Percentiles rank a stretch among this genome's conserved stretches.
Conservation (phyloP, 2,113 vertebrate species). For the Ovis canadensis region DNA sequence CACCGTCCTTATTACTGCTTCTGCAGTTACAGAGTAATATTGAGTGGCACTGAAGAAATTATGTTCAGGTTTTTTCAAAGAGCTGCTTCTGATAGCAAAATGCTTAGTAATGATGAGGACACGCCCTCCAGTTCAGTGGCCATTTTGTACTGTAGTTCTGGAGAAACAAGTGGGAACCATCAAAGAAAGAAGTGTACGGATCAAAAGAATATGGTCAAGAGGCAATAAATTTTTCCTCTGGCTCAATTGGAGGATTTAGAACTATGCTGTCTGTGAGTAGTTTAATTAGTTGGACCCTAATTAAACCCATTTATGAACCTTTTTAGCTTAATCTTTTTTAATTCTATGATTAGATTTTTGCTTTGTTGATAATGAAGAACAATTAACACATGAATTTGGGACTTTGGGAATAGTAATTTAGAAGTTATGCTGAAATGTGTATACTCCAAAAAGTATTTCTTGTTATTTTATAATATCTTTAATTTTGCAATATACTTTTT, state of each 20-base stretch:
- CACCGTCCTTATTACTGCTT: background rate
- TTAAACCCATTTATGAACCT: background rate
- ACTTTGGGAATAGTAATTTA: background rate
- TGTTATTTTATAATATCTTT: conserved; percentile 24
- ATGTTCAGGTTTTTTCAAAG: conserved; percentile 39
- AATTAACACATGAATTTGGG: background rate
- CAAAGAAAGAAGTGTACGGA: background rate
- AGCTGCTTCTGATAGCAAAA: conserved; percentile 60
- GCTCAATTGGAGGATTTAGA: conserved; percentile 12
- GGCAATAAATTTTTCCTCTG: background rate
- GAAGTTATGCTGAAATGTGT: conserved; percentile 11
- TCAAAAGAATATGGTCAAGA: conserved; percentile 12
- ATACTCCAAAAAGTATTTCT: background rate
- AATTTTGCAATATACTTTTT: conserved; percentile 9
- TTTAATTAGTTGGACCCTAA: background rate
- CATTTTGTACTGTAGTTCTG: conserved; percentile 57
- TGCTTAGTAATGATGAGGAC: conserved; percentile 67
- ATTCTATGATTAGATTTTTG: conserved; percentile 46
- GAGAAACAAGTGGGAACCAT: conserved; percentile 56
- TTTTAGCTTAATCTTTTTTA: conserved; percentile 31
- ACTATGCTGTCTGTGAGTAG: conserved; percentile 60
- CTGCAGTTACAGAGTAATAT: background rate
- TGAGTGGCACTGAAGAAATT: conserved; percentile 30
- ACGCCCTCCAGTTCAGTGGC: conserved; percentile 53
- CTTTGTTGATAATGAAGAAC: background rate